Conservation (phyloP, 2,888 invertebrate genomes). For the Oscheius sp. region DNA sequence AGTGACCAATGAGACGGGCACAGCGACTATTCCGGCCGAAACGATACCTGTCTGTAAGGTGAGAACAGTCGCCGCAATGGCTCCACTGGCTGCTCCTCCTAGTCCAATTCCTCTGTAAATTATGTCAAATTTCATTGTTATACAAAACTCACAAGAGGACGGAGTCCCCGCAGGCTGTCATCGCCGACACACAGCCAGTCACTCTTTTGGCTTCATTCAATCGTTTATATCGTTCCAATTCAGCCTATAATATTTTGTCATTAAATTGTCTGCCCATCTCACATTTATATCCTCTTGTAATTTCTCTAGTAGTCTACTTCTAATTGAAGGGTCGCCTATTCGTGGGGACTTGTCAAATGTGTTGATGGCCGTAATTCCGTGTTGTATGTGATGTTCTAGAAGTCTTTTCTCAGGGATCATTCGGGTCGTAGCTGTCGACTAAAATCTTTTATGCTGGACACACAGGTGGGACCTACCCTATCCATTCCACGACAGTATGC, state of each 20-base stretch:
- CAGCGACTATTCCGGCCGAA: constrained; percentile 67
- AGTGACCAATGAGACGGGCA: constrained; percentile 66
- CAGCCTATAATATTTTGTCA: constrained; percentile 61
- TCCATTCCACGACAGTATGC: constrained; percentile 70
- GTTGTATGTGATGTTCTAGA: constrained; percentile 63
- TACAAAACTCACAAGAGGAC: constrained; percentile 61
- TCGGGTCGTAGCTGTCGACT: constrained; percentile 61
- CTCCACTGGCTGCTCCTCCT: constrained; percentile 55
- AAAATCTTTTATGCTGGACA: constrained; percentile 21
- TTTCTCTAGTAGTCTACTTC: constrained; percentile 61
- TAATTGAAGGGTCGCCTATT: constrained; percentile 66
- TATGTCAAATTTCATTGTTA: no score
- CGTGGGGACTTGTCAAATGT: constrained; percentile 70
- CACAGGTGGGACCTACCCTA: constrained; percentile 42
- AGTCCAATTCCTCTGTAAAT: constrained; percentile 60
- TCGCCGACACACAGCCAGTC: constrained; percentile 58
- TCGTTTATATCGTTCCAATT: constrained; percentile 69
- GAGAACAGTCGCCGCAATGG: constrained; percentile 66
- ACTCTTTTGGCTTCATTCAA: constrained; percentile 70
- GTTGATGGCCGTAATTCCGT: constrained; percentile 67
- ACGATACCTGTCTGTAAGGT: constrained; percentile 71
- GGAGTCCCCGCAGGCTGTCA: constrained; percentile 71
- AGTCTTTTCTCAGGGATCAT: constrained; percentile 70
- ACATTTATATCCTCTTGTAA: constrained; percentile 72
- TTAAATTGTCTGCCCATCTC: not conserved